A percentile compares a stretch with the other conserved stretches of the same genome.
phyloP scores from a whole-genome alignment of 1,140 invertebrate genomes.

The Spodoptera litura region DNA sequence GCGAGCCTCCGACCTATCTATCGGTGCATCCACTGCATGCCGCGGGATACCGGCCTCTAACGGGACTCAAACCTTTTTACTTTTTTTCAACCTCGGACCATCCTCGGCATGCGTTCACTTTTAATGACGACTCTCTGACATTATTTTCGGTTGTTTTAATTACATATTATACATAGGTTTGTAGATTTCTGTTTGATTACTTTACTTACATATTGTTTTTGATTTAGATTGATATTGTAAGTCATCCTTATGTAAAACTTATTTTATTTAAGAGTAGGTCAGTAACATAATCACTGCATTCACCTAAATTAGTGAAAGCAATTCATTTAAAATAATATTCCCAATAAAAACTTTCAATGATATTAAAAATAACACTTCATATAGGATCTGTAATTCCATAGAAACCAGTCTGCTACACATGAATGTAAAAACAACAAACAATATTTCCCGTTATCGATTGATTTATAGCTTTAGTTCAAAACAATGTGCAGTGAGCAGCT shows the following conservation, averaged over 20 bases:
- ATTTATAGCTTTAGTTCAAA: slow-evolving; percentile 65
- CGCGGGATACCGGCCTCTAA: slow-evolving; percentile 73
- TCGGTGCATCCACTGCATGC: slow-evolving; percentile 56
- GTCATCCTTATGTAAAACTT: too few relatives aligned
- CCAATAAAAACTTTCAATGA: not conserved
- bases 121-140: slow-evolving; percentile 64
- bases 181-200: not conserved
- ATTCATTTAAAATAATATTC: not conserved
- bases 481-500: slow-evolving; percentile 71
- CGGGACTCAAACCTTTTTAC: slow-evolving; percentile 76
- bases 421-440: slow-evolving; percentile 11
- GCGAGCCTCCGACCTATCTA: slow-evolving; percentile 42
- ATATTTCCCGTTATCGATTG: slow-evolving; percentile 54
- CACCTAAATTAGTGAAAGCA: too few relatives aligned
- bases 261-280: too few relatives aligned
- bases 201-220: not conserved
- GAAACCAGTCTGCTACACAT: slow-evolving; percentile 22
- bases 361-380: not conserved
- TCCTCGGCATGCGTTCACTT: slow-evolving; percentile 72
- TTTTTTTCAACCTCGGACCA: slow-evolving; percentile 70
- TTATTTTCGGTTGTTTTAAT: slow-evolving; percentile 54
- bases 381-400: slow-evolving; percentile 1
- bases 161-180: slow-evolving; percentile 4
- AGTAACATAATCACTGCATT: too few relatives aligned
- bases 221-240: too few relatives aligned